These are phyloP conservation scores for Poecilia velifera DNA, from an alignment of 2,797 vertebrate genomes.

Conservation along the genomic window DNA sequence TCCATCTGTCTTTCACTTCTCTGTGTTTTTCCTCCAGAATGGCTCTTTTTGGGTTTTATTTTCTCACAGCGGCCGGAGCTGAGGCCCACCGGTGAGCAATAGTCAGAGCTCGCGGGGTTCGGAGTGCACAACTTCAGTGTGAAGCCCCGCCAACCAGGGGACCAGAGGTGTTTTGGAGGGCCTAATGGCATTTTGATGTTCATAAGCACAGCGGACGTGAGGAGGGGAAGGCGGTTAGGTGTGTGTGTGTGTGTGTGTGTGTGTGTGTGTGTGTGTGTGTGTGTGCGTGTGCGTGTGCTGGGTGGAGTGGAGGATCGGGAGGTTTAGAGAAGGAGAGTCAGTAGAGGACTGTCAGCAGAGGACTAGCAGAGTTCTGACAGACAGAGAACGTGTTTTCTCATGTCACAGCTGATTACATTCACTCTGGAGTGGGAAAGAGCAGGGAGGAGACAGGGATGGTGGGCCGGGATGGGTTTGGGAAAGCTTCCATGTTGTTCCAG, in stretches of 20 bases:
- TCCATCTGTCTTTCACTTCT: constrained; percentile 71
- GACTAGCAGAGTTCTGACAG: constrained; percentile 91
- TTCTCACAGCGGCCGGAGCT: constrained; percentile 67
- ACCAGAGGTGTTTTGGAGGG: constrained; percentile 85
- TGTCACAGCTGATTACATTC: constrained; percentile 99
- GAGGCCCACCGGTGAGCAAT: constrained; percentile 71
- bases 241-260: neutral
- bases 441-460: constrained; percentile 51
- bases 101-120: constrained; percentile 62
- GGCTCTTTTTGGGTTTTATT: constrained; percentile 68
- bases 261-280: neutral
- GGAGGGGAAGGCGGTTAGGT: constrained; percentile 84
- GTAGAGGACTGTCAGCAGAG: constrained; percentile 84
- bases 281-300: constrained; percentile 2
- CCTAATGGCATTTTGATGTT: constrained; percentile 99
- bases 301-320: constrained; percentile 73
- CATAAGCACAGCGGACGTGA: constrained; percentile 91
- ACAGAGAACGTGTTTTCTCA: constrained; percentile 92
- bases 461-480: constrained; percentile 31
- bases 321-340: constrained; percentile 79
- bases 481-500: constrained; percentile 59
- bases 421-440: constrained; percentile 86
- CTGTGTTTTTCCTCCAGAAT: constrained; percentile 64
- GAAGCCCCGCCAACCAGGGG: constrained; percentile 76
- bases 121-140: constrained; percentile 66